These are phyloP conservation scores for Mythimna pallens DNA, from an alignment of 2,888 invertebrate genomes.

Conservation along the genomic window DNA sequence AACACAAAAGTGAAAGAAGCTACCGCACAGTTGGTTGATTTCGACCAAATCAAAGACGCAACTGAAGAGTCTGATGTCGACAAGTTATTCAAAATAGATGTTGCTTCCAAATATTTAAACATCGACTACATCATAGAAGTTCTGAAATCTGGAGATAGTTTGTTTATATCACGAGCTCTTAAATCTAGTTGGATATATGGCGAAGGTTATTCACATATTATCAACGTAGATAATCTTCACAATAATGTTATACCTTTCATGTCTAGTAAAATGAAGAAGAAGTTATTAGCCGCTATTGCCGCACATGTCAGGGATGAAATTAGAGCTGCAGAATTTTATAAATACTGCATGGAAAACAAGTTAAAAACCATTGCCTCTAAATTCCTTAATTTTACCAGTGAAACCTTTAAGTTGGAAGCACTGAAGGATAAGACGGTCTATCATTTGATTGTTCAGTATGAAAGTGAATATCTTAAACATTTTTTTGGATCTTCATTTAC, in stretches of 20 bases:
- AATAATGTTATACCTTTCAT: conserved; percentile 77
- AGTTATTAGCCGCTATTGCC: conserved; percentile 72
- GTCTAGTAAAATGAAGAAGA: conserved; percentile 80
- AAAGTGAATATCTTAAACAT: conserved; percentile 49
- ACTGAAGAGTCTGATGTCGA: conserved; percentile 75
- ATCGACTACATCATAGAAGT: conserved; percentile 75
- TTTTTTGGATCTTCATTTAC: conserved; percentile 73
- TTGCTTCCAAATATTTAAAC: conserved; percentile 77
- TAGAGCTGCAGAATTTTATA: conserved; percentile 71
- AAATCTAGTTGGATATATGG: conserved; percentile 77
- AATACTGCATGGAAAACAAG: conserved; percentile 71
- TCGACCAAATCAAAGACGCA: conserved; percentile 67
- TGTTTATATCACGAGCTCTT: conserved; percentile 77
- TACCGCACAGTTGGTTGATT: conserved; percentile 52
- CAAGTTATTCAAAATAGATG: conserved; percentile 79
- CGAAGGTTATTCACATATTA: conserved; percentile 69
- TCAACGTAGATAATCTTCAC: conserved; percentile 75
- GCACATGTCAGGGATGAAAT: conserved; percentile 67
- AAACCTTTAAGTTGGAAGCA: conserved; percentile 71
- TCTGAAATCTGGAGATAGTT: conserved; percentile 77
- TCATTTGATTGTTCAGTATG: background rate
- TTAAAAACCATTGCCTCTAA: conserved; percentile 70
- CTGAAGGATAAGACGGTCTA: conserved; percentile 56
- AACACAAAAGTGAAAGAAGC: conserved; percentile 73
- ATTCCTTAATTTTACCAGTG: conserved; percentile 74